These are phyloP conservation scores for Agelaius tricolor DNA, from an alignment of 2,113 vertebrate species.

Conservation along the genomic window DNA sequence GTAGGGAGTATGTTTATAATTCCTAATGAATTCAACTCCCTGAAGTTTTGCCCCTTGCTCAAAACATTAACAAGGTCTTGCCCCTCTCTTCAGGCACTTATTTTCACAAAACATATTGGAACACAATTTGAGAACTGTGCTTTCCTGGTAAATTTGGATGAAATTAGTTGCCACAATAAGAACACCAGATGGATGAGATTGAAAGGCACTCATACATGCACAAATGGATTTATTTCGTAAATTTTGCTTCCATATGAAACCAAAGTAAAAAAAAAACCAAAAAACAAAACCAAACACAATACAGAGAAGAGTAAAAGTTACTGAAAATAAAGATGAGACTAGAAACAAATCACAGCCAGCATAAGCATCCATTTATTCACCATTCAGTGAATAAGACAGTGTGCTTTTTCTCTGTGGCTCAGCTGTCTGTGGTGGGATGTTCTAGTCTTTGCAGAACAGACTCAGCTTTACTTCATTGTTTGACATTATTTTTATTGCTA, in stretches of 20 bases:
- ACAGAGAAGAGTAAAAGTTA: neutral
- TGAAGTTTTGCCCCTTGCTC: neutral
- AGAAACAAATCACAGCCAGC: neutral
- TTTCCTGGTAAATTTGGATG: neutral
- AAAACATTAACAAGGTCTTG: neutral
- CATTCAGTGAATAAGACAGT: neutral
- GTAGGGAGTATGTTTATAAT: neutral
- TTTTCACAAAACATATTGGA: neutral
- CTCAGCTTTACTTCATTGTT: neutral
- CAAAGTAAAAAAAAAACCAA: neutral
- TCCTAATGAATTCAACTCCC: neutral
- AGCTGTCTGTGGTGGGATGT: neutral
- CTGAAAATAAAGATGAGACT: neutral
- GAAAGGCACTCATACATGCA: neutral
- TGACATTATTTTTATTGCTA: conserved; percentile 12
- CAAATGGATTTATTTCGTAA: neutral
- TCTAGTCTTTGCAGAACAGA: neutral
- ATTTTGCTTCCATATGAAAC: neutral
- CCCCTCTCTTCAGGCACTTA: neutral
- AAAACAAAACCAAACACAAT: neutral
- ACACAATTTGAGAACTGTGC: neutral
- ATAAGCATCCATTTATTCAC: neutral
- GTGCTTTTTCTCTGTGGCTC: neutral
- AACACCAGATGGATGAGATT: neutral
- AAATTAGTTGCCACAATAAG: neutral